Evolutionary conservation across 2,888 invertebrate species (phyloP), one percentile per base, ranked within the genome.

Genomic region (Sphinx pinastri): DNA sequence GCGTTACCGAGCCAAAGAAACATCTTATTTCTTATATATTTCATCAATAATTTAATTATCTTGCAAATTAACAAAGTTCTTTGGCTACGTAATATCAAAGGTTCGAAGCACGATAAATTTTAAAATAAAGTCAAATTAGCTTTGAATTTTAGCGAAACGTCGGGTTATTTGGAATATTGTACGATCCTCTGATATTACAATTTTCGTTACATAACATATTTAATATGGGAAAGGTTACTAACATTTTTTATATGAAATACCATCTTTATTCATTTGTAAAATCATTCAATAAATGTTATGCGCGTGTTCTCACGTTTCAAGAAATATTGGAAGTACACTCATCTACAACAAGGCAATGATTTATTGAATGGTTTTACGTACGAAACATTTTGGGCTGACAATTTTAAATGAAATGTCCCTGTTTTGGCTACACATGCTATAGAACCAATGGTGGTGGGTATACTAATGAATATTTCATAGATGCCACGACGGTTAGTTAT

Each of bases 81-180:
- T 85, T 85, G 86, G 83, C 83, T 76, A 75, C 83, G 88, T 85
- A 85, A 88, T 83, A 86, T 87, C 85, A 87, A 85, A 83, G 76
- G 77, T 75, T 74, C 71, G 38, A 71, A 78, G 74, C 76, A 76
- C 68, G 67, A 75, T 74, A 74, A 74, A 73, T 75, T 80, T 74
- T 73, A 74, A 79, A 75, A 75, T 76, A 71, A 73, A 73, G 69
- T 68, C 63, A 68, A 75, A 74, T 75, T 70, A 70, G 69, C 69
- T 70, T 71, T 71, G 70, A 76, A 72, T 74, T 73, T 63, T 71
- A 38, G 25, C 73, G 54, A 73, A 69, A 12, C 31, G 58, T 59
- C 57, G 67, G 47, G 58, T 71, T 63, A 19, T 19, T 63, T 19
- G 63, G 19, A 63, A 63, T 63, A 63, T 38, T 38, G 8, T 47